A percentile compares a stretch with the other conserved stretches of the same genome.
These are phyloP conservation scores for Oncorhynchus kisutch DNA, from an alignment of 2,113 vertebrate genomes.

Conservation along the genomic window DNA sequence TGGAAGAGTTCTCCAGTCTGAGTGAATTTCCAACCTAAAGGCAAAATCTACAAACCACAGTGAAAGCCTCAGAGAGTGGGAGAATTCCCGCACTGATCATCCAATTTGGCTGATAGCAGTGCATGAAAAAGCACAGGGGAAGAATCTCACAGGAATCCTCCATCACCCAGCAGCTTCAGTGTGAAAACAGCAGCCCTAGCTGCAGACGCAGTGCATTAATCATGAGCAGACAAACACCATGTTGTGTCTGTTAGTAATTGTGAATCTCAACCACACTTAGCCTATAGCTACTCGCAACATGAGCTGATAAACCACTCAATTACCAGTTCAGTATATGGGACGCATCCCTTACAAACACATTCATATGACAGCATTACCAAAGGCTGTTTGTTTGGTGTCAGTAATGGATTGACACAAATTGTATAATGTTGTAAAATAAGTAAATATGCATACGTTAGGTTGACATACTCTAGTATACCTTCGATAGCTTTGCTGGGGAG, in stretches of 20 bases:
- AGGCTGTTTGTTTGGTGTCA: conserved; percentile 59
- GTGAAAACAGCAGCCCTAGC: conserved; percentile 31
- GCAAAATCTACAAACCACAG: conserved; percentile 70
- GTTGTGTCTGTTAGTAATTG: conserved; percentile 73
- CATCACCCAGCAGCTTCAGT: conserved; percentile 49
- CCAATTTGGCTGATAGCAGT: conserved; percentile 68
- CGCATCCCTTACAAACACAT: conserved; percentile 39
- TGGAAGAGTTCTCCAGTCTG: conserved; percentile 48
- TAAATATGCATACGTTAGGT: conserved; percentile 5
- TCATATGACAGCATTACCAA: conserved; percentile 60
- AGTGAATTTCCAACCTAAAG: conserved; percentile 69
- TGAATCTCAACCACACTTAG: conserved; percentile 69
- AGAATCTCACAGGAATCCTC: conserved; percentile 58
- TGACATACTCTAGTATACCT: conserved; percentile 9
- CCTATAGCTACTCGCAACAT: conserved; percentile 68
- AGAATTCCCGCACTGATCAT: conserved; percentile 71
- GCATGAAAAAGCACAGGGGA: conserved; percentile 22
- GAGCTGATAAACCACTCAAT: conserved; percentile 71
- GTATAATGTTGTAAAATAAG: conserved; percentile 7
- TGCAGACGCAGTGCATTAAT: conserved; percentile 68
- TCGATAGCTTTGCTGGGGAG: not conserved
- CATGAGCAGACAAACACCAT: conserved; percentile 70
- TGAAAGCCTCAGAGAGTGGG: conserved; percentile 54
- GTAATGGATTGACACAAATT: conserved; percentile 58
- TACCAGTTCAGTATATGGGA: conserved; percentile 62